These are phyloP conservation scores for Pherbina coryleti DNA, from an alignment of 2,888 invertebrate species.

Conservation along the genomic window DNA sequence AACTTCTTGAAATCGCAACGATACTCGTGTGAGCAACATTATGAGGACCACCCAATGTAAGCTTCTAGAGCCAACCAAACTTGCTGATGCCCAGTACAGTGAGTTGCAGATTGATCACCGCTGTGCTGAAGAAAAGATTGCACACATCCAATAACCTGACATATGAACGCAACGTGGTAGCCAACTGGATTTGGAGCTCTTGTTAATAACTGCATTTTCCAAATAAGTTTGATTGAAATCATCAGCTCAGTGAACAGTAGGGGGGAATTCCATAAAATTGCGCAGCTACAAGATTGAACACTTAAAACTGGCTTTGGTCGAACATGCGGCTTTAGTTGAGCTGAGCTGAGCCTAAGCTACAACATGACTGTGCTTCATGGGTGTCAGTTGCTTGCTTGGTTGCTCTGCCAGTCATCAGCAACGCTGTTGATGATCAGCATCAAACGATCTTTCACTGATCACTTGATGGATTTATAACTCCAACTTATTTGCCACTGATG, in stretches of 20 bases:
- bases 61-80: conserved; percentile 52
- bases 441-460: conserved; percentile 66
- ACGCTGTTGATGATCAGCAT: conserved; percentile 66
- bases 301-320: not conserved
- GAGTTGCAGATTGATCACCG: conserved; percentile 58
- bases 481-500: conserved; percentile 70
- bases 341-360: not conserved
- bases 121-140: conserved; percentile 40
- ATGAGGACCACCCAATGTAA: not conserved
- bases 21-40: not conserved
- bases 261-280: conserved; percentile 57
- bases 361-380: conserved; percentile 25
- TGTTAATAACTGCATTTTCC: conserved; percentile 62
- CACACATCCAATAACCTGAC: conserved; percentile 40
- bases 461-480: conserved; percentile 68
- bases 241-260: conserved; percentile 59
- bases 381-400: conserved; percentile 49
- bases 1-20: not conserved
- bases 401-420: conserved; percentile 52
- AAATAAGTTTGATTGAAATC: conserved; percentile 64
- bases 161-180: conserved; percentile 7
- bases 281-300: not conserved
- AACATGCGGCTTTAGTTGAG: not conserved
- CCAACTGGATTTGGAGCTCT: conserved; percentile 21
- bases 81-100: conserved; percentile 58